Evolutionary conservation across 2,797 vertebrate genomes (phyloP).

Genomic region (Synaphobranchus kaupii): DNA sequence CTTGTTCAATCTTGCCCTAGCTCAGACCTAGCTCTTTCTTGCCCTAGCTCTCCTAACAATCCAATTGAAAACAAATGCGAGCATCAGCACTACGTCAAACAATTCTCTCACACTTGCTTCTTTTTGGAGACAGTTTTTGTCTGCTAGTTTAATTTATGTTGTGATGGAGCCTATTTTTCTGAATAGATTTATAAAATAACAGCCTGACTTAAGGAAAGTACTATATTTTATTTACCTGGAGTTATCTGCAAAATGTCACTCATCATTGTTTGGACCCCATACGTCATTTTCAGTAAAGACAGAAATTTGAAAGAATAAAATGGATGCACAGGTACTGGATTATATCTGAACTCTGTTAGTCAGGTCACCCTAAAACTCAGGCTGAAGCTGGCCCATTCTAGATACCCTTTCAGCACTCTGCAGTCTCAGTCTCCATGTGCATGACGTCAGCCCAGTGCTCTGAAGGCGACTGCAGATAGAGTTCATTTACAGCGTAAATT

Average conservation of each 20-base stretch:
- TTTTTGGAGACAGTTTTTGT: background rate
- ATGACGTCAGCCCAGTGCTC: conserved; percentile 11
- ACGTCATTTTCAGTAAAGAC: background rate
- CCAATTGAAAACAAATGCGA: too few species aligned
- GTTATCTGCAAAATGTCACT: background rate
- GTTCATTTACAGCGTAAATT: conserved; percentile 28
- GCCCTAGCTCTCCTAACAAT: background rate
- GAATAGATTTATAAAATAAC: background rate
- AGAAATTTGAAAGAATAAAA: conserved; percentile 21
- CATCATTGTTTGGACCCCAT: background rate
- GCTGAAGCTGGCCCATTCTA: background rate
- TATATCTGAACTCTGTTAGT: background rate
- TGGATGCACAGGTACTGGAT: background rate
- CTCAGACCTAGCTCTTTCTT: background rate
- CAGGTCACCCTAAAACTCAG: background rate
- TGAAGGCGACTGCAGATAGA: conserved; percentile 16
- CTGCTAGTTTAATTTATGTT: background rate
- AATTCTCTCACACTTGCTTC: conserved; percentile 10
- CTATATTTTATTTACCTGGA: background rate
- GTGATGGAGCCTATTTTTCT: background rate
- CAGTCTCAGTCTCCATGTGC: background rate
- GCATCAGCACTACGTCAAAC: too few species aligned
- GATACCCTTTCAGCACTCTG: background rate
- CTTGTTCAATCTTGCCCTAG: background rate
- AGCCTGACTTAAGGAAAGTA: background rate